phyloP scores from a whole-genome alignment of 2,888 invertebrate genomes.

The Vannuccia rotundouncinata region DNA sequence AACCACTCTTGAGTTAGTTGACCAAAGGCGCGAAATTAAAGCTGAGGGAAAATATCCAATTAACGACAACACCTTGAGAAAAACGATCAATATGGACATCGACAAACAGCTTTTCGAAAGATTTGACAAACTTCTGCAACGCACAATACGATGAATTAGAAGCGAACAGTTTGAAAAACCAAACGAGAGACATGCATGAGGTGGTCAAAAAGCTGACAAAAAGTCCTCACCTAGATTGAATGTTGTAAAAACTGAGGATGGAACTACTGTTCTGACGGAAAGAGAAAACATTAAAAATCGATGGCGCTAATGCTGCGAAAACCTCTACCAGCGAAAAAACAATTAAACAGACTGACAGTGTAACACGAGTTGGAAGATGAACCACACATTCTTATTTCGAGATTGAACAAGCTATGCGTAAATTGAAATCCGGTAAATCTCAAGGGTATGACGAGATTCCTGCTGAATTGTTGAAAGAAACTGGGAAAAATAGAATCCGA shows the following conservation, averaged over 20 bases:
- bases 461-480: conserved; percentile 7
- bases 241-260: conserved; percentile 5
- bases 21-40: conserved; percentile 13
- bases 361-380: conserved; percentile 15
- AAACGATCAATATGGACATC: background rate
- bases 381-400: conserved; percentile 26
- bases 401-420: conserved; percentile 28
- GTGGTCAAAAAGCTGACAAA: conserved; percentile 19
- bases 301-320: conserved; percentile 6
- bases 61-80: background rate
- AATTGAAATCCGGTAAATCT: conserved; percentile 3
- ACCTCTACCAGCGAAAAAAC: conserved; percentile 2
- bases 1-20: conserved; percentile 11
- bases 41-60: conserved; percentile 2
- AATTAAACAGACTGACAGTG: background rate
- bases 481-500: background rate
- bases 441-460: conserved; percentile 21
- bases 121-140: conserved; percentile 22
- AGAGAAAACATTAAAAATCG: conserved; percentile 15
- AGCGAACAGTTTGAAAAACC: conserved; percentile 9
- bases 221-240: conserved; percentile 7
- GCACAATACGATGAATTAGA: conserved; percentile 7
- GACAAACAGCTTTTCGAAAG: conserved; percentile 21
- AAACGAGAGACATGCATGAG: conserved; percentile 1
- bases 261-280: conserved; percentile 10